Evolutionary conservation across 2,113 vertebrate genomes (phyloP).

Genomic region (Odocoileus hemionus): DNA sequence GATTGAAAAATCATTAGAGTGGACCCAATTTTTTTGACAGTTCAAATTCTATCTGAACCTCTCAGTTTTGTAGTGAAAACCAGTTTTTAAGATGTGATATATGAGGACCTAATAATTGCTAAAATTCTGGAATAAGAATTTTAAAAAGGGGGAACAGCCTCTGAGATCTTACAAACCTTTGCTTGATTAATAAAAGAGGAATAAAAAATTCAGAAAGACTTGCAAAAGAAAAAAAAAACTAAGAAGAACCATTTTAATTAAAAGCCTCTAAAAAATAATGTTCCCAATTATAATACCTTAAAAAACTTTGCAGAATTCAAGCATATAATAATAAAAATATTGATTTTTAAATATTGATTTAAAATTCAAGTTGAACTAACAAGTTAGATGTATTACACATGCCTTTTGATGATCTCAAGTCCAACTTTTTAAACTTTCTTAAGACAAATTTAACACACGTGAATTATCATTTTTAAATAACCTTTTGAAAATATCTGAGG

Average conservation of each 20-base stretch:
- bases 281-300: neutral
- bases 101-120: neutral
- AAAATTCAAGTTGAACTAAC: neutral
- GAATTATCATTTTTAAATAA: neutral
- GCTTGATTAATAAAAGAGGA: neutral
- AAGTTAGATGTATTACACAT: neutral
- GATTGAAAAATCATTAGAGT: slow-evolving; percentile 43
- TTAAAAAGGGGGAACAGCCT: neutral
- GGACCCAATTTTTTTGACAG: slow-evolving; percentile 64
- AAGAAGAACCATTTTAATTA: neutral
- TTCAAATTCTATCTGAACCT: slow-evolving; percentile 57
- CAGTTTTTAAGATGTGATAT: slow-evolving; percentile 44
- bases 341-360: neutral
- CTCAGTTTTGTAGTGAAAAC: slow-evolving; percentile 38
- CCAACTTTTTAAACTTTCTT: neutral
- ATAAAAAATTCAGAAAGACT: neutral
- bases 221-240: neutral
- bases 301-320: neutral
- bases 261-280: neutral
- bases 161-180: neutral
- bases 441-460: neutral
- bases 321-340: neutral
- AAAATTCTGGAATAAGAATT: slow-evolving; percentile 12
- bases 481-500: neutral
- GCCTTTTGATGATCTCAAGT: neutral